Base-by-base conservation (phyloP, 2,888 invertebrate genomes). In the Metopia argyrocephala region DNA sequence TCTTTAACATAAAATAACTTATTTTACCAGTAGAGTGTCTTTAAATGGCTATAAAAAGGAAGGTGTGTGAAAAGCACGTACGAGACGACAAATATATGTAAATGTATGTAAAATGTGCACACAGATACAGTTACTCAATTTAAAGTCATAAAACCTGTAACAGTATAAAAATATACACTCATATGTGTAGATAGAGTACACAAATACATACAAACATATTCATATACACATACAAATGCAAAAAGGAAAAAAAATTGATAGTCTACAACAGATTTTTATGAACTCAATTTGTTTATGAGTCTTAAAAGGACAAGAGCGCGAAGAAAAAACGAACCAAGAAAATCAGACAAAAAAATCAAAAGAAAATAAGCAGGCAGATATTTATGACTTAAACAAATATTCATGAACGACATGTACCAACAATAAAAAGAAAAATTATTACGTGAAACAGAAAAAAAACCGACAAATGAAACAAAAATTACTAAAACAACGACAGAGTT, bases 281-380 rank as follows among this genome's bases (percentile, higher is more conserved):
- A 84, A 81, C 79, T 76, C 84, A 83, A 84, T 84, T 84, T 82
- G 79, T 71, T 82, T 83, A 82, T 76, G 76, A 80, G 78, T 21
- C 54, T 78, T 68, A 59, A 65, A 68, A 75, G 59, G 25, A 54
- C 75, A 56, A 23, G n/a, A 56, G 15, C 9, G 25, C 61, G 75
- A 56, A 28, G 9, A 61, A 57, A 4, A 65, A 28, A 28, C 20
- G 15, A 46, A 28, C 61, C 31, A 50, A 56, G 50, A 48, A 73
- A 45, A 62, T 18, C 20, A 27, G 25, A n/a, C 21, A 38, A 56
- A 64, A 45, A 5, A 12, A 12, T 48, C 5, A 25, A 38, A 38
- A 46, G 27, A 61, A 45, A 28, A 71, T 66, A 71, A 50, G 62
- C 62, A 25, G 62, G 6, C 45, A 61, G 59, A 65, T 45, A 56